Evolutionary conservation across 2,888 invertebrate genomes (phyloP), one percentile per base, ranked within the genome.

Genomic region (Metalampra italica): DNA sequence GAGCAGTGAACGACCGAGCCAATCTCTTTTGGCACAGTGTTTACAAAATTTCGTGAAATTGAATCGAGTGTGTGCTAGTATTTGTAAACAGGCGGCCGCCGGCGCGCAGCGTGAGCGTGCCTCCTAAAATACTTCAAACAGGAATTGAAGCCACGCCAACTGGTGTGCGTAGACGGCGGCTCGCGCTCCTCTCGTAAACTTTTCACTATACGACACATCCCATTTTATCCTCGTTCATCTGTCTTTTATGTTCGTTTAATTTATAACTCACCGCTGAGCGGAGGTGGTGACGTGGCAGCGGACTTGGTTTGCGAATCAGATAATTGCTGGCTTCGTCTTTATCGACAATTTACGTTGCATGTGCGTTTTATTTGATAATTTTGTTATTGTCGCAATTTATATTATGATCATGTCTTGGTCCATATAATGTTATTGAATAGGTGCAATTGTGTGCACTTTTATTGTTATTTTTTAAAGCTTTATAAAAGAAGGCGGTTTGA

Each of bases 91-190:
- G 77, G 78, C 74, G 71, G 70, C 66, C 68, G 68, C 64, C 59
- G 66, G 66, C 71, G 9, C 14, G 39, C 39, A 66, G 71, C 74
- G 76, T 77, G 52, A 49, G 82, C 78, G 78, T 80, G 82, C 72
- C 71, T 84, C 87, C 82, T 60, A 80, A 87, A 88, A 88, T 89
- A 88, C 82, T 71, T 82, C 79, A 77, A 82, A 83, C 83, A 87
- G 84, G 85, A 86, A 78, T 89, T 87, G 87, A 87, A 82, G 67
- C 73, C 73, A 70, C 71, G 88, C 88, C 88, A 88, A 87, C 74
- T 82, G 80, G 82, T 78, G 81, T 83, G 82, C 81, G 87, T 81
- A 86, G 87, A 86, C 84, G 72, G 78, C 79, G 80, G 70, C 76
- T 80, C 77, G 78, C 75, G 68, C 62, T 59, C 63, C 63, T 66